These are phyloP conservation scores for Phaenicophaeus curvirostris DNA, from an alignment of 2,797 vertebrate species.

Conservation along the genomic window DNA sequence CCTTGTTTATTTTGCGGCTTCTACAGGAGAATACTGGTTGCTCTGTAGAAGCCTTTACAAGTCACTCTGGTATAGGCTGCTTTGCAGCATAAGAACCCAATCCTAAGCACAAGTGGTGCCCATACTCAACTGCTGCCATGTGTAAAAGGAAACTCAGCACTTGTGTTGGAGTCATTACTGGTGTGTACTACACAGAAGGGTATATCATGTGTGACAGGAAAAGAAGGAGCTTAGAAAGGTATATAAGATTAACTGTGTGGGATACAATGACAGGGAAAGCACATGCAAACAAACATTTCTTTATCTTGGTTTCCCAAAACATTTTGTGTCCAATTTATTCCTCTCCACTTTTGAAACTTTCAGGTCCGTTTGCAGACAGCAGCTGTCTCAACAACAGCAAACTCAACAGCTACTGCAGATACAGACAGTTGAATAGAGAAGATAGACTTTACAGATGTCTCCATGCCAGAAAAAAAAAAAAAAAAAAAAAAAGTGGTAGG, in stretches of 20 bases:
- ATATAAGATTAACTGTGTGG: not conserved
- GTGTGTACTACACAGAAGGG: not conserved
- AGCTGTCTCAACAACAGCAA: not conserved
- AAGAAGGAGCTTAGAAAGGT: not conserved
- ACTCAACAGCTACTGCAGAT: not conserved
- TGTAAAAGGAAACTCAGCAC: not conserved
- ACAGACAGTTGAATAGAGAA: not conserved
- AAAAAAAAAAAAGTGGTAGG: not conserved
- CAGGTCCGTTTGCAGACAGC: not conserved
- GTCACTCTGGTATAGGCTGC: not conserved
- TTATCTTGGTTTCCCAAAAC: not conserved
- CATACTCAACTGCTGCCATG: not conserved
- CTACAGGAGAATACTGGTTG: not conserved
- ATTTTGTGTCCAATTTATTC: not conserved
- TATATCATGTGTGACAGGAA: not conserved
- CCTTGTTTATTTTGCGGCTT: conserved; percentile 31
- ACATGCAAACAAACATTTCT: not conserved
- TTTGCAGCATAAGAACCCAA: not conserved
- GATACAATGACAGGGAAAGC: not conserved
- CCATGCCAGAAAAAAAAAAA: not conserved
- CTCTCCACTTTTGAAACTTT: not conserved
- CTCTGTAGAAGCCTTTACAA: not conserved
- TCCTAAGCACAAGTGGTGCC: not conserved
- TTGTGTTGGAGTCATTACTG: not conserved
- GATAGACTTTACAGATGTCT: not conserved